These are phyloP conservation scores for Drosophila nr. fundita DNA, from an alignment of 2,888 invertebrate species.

Conservation along the genomic window DNA sequence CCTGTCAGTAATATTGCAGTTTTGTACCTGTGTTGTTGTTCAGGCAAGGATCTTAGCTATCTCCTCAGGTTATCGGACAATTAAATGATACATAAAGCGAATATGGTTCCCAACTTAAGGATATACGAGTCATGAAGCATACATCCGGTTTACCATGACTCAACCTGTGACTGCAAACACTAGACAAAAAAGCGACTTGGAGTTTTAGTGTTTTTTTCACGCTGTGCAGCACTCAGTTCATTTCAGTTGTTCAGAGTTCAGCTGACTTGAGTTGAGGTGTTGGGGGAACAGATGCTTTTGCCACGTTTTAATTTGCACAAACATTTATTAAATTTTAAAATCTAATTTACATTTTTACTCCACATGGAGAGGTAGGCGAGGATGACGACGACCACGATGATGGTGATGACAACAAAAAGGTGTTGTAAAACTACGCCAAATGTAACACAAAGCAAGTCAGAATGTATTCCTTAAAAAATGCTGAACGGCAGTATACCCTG, in stretches of 20 bases:
- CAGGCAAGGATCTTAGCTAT: no score
- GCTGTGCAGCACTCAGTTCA: constrained; percentile 36
- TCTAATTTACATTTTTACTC: constrained; percentile 82
- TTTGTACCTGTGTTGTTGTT: no score
- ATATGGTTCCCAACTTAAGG: constrained; percentile 4
- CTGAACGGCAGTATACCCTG: constrained; percentile 10
- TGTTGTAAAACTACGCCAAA: constrained; percentile 59
- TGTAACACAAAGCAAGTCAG: constrained; percentile 55
- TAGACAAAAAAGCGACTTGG: constrained; percentile 65
- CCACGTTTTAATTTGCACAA: constrained; percentile 73
- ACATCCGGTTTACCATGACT: constrained; percentile 85
- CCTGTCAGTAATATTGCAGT: no score
- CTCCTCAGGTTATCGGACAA: not conserved
- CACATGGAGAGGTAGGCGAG: constrained; percentile 40
- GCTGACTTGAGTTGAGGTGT: constrained; percentile 25
- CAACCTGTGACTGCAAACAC: constrained; percentile 60
- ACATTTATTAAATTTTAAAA: constrained; percentile 82
- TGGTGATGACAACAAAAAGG: constrained; percentile 34
- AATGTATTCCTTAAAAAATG: not conserved
- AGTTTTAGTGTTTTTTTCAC: constrained; percentile 36
- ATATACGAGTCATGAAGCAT: constrained; percentile 20
- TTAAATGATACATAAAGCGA: not conserved
- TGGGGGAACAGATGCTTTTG: constrained; percentile 56
- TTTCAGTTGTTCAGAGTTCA: constrained; percentile 4
- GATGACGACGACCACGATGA: constrained; percentile 14